Base-by-base conservation (phyloP, 2,888 invertebrate genomes). In the Eupithecia abbreviata region DNA sequence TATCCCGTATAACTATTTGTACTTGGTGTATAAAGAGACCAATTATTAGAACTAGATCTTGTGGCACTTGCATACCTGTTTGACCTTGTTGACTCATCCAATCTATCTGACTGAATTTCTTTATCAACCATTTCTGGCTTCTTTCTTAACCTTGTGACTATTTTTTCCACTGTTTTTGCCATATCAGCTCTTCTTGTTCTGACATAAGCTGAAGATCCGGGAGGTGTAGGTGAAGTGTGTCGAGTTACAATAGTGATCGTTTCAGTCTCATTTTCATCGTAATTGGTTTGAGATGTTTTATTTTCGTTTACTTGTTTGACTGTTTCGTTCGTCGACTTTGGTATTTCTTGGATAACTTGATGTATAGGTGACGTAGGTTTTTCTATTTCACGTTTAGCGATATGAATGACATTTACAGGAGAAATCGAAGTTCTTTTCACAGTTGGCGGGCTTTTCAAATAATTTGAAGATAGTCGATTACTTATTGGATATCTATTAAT, bases 221-320 rank as follows among this genome's bases (percentile, higher is more conserved):
- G 96, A 4, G 97, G 96, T 0, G 97, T 97, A 0, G 98, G 98
- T 30, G 98, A 98, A 0, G 98, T 98, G 47, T 97, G 97, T 77
- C 98, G 95, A 0, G 97, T 97, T 4, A 97, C 95, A 72, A 98
- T 96, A 5, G 95, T 95, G 4, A 98, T 89, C 4, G 96, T 92
- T 87, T 93, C 93, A 82, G 86, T 88, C 73, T 90, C 91, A 84
- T 88, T 84, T 74, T 90, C 87, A 74, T 88, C 85, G 73, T 83
- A 78, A 68, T 13, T 68, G 13, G 55, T 66, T 70, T n/a, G 18
- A 18, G 72, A 10, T 30, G 7, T 72, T 42, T 43, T 55, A 72
- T 73, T 79, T 72, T 74, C 74, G 41, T 68, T 41, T 42, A 43
- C 13, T 42, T 49, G 30, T 51, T 43, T 67, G 7, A 2, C 12